Conservation (phyloP, 2,797 vertebrate species). For the Coluber constrictor region DNA sequence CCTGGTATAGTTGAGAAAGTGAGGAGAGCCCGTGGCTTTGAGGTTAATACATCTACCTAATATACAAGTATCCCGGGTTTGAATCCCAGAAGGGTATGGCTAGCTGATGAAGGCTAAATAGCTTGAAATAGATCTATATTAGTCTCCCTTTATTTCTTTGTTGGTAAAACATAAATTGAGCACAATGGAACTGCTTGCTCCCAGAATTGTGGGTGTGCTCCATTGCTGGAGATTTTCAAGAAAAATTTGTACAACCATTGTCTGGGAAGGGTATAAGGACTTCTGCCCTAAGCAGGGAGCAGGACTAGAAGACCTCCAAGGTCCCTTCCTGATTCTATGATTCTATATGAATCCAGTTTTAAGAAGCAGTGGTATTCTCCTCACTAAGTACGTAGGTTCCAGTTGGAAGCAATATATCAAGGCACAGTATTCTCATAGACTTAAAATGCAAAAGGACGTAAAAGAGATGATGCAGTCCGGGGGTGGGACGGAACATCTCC, state of each 20-base stretch:
- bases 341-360: slow-evolving; percentile 36
- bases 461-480: slow-evolving; percentile 51
- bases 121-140: too few relatives aligned
- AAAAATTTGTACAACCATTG: background rate
- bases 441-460: slow-evolving; percentile 55
- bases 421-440: slow-evolving; percentile 57
- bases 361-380: slow-evolving; percentile 58
- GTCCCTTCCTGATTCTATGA: slow-evolving; percentile 31
- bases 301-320: too few relatives aligned
- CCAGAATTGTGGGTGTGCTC: background rate
- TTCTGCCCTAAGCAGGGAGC: background rate
- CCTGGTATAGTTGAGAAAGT: too few relatives aligned
- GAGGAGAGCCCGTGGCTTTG: too few relatives aligned
- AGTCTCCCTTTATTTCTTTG: too few relatives aligned
- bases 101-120: too few relatives aligned
- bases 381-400: slow-evolving; percentile 52
- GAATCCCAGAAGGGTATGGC: too few relatives aligned
- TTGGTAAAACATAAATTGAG: too few relatives aligned
- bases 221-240: background rate
- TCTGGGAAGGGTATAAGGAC: background rate
- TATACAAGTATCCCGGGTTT: too few relatives aligned
- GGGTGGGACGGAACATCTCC: slow-evolving; percentile 26
- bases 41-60: too few relatives aligned
- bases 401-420: slow-evolving; percentile 48
- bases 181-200: too few relatives aligned